Evolutionary conservation across 2,113 vertebrate species (phyloP).

Genomic region (Phylloscopus trochiloides): DNA sequence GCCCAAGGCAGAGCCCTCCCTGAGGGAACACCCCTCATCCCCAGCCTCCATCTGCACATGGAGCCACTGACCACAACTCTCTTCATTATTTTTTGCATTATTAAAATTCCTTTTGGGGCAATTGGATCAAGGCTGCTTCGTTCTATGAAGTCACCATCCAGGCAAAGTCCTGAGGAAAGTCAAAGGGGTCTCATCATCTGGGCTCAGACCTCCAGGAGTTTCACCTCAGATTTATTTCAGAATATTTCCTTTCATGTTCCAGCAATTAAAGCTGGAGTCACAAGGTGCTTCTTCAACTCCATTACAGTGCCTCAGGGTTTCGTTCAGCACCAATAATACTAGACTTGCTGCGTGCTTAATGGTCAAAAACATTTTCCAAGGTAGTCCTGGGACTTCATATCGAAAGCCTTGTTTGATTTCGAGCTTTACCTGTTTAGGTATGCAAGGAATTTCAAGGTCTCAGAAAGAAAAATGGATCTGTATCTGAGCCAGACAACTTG

Average conservation of each 20-base stretch:
- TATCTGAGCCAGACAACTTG: background rate
- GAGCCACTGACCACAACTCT: no score
- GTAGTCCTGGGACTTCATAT: background rate
- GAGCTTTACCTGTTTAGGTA: background rate
- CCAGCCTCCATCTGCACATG: no score
- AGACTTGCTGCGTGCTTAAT: background rate
- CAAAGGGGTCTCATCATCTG: no score
- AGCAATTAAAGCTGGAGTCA: background rate
- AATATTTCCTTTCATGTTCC: constrained; percentile 1
- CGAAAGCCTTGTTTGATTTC: background rate
- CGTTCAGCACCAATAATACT: background rate
- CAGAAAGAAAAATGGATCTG: background rate
- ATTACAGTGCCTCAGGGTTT: background rate
- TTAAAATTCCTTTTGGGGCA: no score
- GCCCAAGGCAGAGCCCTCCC: no score
- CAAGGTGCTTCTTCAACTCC: background rate
- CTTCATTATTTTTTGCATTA: no score
- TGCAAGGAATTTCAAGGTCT: background rate
- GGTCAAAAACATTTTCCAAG: background rate
- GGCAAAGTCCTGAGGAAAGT: no score
- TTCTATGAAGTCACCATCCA: no score
- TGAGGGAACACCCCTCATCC: no score
- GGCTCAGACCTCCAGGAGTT: no score
- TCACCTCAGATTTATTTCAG: background rate
- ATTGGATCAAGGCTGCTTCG: no score